phyloP scores from a whole-genome alignment of 2,113 vertebrate species.

The Leptobrachium leishanense region DNA sequence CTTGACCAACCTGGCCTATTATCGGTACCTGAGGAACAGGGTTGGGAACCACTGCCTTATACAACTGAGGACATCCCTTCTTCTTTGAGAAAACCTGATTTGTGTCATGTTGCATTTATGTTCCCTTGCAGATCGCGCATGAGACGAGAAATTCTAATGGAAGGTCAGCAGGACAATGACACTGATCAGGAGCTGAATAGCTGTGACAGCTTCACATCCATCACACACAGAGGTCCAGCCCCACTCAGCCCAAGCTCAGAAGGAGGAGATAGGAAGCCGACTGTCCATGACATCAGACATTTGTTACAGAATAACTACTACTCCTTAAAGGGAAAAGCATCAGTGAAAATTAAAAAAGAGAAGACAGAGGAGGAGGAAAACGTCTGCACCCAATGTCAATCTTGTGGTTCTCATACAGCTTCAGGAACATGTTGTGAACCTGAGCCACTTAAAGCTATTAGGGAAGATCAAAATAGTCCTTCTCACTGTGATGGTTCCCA shows the following conservation, averaged over 20 bases:
- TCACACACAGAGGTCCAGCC: constrained; percentile 57
- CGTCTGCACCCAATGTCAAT: constrained; percentile 50
- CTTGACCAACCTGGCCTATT: too few relatives aligned
- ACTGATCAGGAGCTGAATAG: constrained; percentile 78
- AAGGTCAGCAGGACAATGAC: constrained; percentile 87
- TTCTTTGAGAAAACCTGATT: not conserved
- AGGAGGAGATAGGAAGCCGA: constrained; percentile 75
- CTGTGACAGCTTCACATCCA: constrained; percentile 50
- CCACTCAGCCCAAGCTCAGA: constrained; percentile 79
- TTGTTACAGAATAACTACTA: constrained; percentile 49
- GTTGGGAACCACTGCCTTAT: too few relatives aligned
- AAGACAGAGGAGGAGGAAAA: constrained; percentile 46
- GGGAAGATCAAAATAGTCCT: constrained; percentile 62
- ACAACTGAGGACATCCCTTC: too few relatives aligned
- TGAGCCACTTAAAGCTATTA: constrained; percentile 58
- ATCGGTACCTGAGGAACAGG: too few relatives aligned
- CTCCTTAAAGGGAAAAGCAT: constrained; percentile 41
- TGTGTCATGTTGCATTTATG: not conserved
- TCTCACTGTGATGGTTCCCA: constrained; percentile 54
- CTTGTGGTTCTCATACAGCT: constrained; percentile 49
- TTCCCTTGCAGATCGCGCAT: constrained; percentile 86
- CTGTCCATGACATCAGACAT: constrained; percentile 49
- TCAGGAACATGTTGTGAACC: constrained; percentile 59
- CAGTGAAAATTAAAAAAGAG: constrained; percentile 81
- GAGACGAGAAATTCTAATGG: constrained; percentile 92